Evolutionary conservation across 1,140 invertebrate genomes (phyloP).

Genomic region (Drosophila tristis): DNA sequence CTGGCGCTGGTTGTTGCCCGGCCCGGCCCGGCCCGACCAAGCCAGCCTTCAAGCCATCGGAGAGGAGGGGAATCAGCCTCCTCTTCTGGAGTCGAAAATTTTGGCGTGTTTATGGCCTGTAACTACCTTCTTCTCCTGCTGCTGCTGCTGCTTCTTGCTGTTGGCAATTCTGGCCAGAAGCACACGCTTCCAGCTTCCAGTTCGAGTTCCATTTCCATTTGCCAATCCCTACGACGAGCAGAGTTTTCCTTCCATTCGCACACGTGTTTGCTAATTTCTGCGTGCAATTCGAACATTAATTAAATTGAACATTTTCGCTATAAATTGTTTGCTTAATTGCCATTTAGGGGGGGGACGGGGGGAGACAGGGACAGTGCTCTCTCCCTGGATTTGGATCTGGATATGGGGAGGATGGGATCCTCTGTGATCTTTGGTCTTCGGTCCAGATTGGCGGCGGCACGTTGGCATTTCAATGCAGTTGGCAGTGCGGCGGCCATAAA

Average conservation of each 20-base stretch:
- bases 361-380: too few relatives aligned
- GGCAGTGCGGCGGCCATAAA: slow-evolving; percentile 69
- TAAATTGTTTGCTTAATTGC: slow-evolving; percentile 83
- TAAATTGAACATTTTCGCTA: slow-evolving; percentile 78
- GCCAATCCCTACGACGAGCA: neutral
- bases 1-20: slow-evolving; percentile 44
- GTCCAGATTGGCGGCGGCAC: slow-evolving; percentile 36
- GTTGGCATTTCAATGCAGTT: slow-evolving; percentile 68
- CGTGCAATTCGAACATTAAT: slow-evolving; percentile 80
- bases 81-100: slow-evolving; percentile 13
- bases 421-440: slow-evolving; percentile 10
- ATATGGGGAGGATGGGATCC: neutral
- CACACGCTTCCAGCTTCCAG: neutral
- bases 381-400: slow-evolving; percentile 14
- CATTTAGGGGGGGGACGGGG: slow-evolving; percentile 60
- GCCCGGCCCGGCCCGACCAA: too few relatives aligned
- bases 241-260: slow-evolving; percentile 39
- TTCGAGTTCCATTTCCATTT: slow-evolving; percentile 12
- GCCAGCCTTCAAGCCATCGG: too few relatives aligned
- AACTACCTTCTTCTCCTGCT: slow-evolving; percentile 25
- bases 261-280: slow-evolving; percentile 81
- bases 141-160: neutral
- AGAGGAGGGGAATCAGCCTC: too few relatives aligned
- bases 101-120: slow-evolving; percentile 64
- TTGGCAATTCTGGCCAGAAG: neutral